These are phyloP conservation scores for Enteromius paludinosus DNA, from an alignment of 2,797 vertebrate genomes.

Conservation along the genomic window DNA sequence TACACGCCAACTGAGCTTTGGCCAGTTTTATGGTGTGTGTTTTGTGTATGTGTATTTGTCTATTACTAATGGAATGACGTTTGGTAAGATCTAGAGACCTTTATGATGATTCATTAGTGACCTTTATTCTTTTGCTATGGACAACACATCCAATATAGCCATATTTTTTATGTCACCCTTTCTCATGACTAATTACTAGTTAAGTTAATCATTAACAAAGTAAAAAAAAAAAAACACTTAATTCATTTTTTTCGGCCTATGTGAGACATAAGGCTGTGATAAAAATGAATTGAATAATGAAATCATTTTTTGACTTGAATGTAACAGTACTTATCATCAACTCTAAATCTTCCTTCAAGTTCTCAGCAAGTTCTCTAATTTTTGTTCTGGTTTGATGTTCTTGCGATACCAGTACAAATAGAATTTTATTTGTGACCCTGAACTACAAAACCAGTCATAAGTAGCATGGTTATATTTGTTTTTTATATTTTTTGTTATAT, in stretches of 20 bases:
- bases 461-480: not conserved
- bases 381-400: not conserved
- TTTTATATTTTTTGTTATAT: not conserved
- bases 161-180: not conserved
- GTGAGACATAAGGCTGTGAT: not conserved
- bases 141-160: not conserved
- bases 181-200: not conserved
- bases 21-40: not conserved
- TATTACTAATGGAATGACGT: not conserved
- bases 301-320: not conserved
- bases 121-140: not conserved
- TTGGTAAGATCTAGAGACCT: not conserved
- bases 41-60: too few relatives aligned
- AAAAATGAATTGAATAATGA: not conserved
- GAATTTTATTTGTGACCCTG: not conserved
- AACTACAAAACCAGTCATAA: not conserved
- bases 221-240: not conserved
- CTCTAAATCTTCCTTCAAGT: not conserved
- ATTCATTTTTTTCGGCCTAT: not conserved
- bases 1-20: slow-evolving; percentile 6
- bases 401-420: not conserved
- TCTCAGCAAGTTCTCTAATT: not conserved
- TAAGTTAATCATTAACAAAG: not conserved
- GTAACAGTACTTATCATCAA: not conserved
- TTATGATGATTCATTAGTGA: not conserved